A percentile compares a stretch with the other conserved stretches of the same genome.
Conservation (phyloP, 2,797 vertebrate species). For the Pelochelys cantorii region DNA sequence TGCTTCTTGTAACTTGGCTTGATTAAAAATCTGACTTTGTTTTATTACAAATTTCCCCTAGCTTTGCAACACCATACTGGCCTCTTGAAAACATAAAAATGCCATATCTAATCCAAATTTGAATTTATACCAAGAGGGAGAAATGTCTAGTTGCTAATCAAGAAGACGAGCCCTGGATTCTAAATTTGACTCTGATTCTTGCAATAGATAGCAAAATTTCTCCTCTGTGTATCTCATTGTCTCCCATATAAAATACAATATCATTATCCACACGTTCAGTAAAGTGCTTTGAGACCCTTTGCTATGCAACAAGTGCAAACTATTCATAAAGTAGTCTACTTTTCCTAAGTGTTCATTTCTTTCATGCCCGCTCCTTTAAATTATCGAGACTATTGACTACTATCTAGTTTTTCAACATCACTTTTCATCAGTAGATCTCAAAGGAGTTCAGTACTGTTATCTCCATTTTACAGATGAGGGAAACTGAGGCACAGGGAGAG, state of each 20-base stretch:
- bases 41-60: not conserved
- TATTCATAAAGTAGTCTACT: not conserved
- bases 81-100: accelerated
- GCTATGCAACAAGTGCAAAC: not conserved
- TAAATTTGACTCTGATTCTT: not conserved
- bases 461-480: conserved; percentile 26
- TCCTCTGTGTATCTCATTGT: not conserved
- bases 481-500: not conserved
- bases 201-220: not conserved
- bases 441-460: not conserved
- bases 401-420: not conserved
- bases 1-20: not conserved
- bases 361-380: not conserved
- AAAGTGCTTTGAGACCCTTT: not conserved
- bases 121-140: not conserved
- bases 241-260: not conserved
- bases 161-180: not conserved
- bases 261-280: not conserved
- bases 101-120: not conserved
- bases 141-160: not conserved
- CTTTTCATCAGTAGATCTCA: not conserved
- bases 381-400: not conserved
- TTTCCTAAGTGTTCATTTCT: not conserved
- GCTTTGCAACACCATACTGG: not conserved
- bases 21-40: not conserved